Base-by-base conservation (phyloP, 2,113 vertebrate genomes). In the Chamaetylas fuelleborni region DNA sequence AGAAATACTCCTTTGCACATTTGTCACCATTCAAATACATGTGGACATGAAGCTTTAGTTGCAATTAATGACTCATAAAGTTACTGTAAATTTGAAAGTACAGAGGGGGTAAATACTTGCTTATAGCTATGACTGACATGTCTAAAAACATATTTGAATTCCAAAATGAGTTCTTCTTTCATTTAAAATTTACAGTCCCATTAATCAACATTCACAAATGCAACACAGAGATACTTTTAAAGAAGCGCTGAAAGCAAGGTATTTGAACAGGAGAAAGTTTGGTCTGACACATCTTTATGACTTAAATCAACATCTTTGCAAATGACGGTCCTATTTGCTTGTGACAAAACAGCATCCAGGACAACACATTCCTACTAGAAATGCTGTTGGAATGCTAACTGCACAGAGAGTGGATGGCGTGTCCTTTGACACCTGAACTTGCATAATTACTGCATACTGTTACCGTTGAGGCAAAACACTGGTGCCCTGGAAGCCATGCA, bases 371-470 rank as follows among this genome's bases (percentile, higher is more conserved):
- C 36, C 36, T 38, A 26, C 5, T 16, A 69, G n/a, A 60, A 85
- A 87, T 9, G 24, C 50, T 72, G 36, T 3, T 80, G 43, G 74
- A 86, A 86, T 15, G 29, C 53, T 53, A 87, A 78, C 43, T 70
- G 58, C 34, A 58, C n/a, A 85, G 84, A 54, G 38, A 66, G 26
- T 7, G n/a, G 66, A 70, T 7, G 4, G 14, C 0, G 0, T 15
- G 58, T 70, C 76, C 61, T 90, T 71, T 81, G 50, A 62, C 64
- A 81, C 58, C 64, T 83, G 24, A 64, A 67, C 34, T 62, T 81
- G 38, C 4, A 17, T 18, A 85, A 76, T 43, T 77, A 45, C 76
- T 45, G 43, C 43, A 45, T 20, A 45, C 43, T 61, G 50, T 33
- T 36, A 66, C 34, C 71, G n/a, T 0, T 40, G 34, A 17, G 81